phyloP scores from a whole-genome alignment of 2,113 vertebrate species.

The Notothenia rossii region DNA sequence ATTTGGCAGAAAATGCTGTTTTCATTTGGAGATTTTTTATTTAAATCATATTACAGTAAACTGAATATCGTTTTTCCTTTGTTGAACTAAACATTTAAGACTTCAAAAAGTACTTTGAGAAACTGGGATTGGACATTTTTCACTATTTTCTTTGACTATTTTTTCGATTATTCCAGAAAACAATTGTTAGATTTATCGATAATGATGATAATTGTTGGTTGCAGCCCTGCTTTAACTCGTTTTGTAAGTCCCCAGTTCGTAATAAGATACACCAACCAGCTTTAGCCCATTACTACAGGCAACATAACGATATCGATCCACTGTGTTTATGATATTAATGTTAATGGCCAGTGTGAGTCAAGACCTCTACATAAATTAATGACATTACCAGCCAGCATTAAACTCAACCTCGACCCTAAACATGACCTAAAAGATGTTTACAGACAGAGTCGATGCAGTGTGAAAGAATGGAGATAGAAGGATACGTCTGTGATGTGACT shows the following conservation, averaged over 20 bases:
- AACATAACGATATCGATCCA: background rate
- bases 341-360: slow-evolving; percentile 9
- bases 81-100: too few species aligned
- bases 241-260: background rate
- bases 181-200: too few species aligned
- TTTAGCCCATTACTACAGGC: background rate
- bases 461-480: slow-evolving; percentile 36
- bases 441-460: slow-evolving; percentile 10
- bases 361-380: slow-evolving; percentile 1
- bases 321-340: background rate
- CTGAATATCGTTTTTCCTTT: too few species aligned
- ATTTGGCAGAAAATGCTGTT: too few species aligned
- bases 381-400: slow-evolving; percentile 9
- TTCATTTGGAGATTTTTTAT: too few species aligned
- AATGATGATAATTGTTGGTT: too few species aligned
- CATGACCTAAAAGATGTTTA: slow-evolving; percentile 34
- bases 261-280: background rate
- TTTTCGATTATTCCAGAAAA: too few species aligned
- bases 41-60: too few species aligned
- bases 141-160: too few species aligned
- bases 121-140: too few species aligned
- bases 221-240: background rate
- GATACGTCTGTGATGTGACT: slow-evolving; percentile 51
- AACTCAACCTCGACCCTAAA: background rate
- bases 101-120: too few species aligned